Percentiles rank a stretch among this genome's conserved stretches.
phyloP scores from a whole-genome alignment of 1,140 invertebrate species.

The Homalodisca vitripennis region DNA sequence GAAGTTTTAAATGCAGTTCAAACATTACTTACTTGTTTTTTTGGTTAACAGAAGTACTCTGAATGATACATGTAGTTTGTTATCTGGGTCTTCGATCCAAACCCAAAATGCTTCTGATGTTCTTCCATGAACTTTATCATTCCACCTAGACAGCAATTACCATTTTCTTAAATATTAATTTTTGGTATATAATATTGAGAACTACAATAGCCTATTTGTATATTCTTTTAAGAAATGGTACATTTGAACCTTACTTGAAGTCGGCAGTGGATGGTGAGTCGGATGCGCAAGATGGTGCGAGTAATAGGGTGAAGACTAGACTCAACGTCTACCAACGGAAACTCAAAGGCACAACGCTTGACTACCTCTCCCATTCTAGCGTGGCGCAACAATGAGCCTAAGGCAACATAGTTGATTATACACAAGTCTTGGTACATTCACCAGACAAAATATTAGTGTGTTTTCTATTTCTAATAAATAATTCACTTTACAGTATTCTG shows the following conservation, averaged over 20 bases:
- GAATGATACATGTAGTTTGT: slow-evolving; percentile 95
- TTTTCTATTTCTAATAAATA: too few species aligned
- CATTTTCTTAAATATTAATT: too few species aligned
- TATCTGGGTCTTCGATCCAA: slow-evolving; percentile 96
- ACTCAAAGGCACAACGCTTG: slow-evolving; percentile 81
- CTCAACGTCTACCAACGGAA: slow-evolving; percentile 82
- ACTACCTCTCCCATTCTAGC: slow-evolving; percentile 71
- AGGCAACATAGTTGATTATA: slow-evolving; percentile 33
- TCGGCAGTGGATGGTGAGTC: slow-evolving; percentile 76
- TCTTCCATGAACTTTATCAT: slow-evolving; percentile 85
- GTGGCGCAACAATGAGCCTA: slow-evolving; percentile 74
- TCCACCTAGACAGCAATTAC: slow-evolving; percentile 64
- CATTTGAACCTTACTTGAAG: slow-evolving; percentile 74
- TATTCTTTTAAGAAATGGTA: too few species aligned
- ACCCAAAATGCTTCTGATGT: slow-evolving; percentile 92
- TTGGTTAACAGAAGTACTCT: slow-evolving; percentile 87
- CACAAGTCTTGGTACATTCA: too few species aligned
- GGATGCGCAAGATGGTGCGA: slow-evolving; percentile 84
- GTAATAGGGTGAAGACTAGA: slow-evolving; percentile 93
- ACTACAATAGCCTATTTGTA: too few species aligned
- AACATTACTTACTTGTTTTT: slow-evolving; percentile 83
- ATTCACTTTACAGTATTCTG: too few species aligned
- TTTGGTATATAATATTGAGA: too few species aligned
- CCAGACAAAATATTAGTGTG: too few species aligned
- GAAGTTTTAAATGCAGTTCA: too few species aligned